These are phyloP conservation scores for Anaspis maculata DNA, from an alignment of 2,888 invertebrate species.

Conservation along the genomic window DNA sequence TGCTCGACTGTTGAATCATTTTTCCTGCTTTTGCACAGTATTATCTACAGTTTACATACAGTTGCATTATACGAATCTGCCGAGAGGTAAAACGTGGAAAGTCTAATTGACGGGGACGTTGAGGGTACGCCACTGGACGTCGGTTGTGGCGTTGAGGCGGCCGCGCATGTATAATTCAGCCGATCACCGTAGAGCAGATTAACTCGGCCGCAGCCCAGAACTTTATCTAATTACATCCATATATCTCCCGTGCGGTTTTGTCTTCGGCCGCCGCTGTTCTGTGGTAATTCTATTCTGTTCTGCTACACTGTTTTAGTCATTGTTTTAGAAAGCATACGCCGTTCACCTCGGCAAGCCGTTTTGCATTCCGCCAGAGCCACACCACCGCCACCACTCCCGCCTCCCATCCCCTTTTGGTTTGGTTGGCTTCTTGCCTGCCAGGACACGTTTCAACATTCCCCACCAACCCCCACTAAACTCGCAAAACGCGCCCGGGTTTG, in stretches of 20 bases:
- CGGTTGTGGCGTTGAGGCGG: constrained; percentile 21
- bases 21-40: too few relatives aligned
- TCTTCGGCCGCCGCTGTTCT: constrained; percentile 23
- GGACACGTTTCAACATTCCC: too few relatives aligned
- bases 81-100: constrained; percentile 9
- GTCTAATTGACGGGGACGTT: constrained; percentile 18
- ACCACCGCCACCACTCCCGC: too few relatives aligned
- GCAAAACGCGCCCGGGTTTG: too few relatives aligned
- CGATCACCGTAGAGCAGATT: constrained; percentile 33
- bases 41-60: too few relatives aligned
- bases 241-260: constrained; percentile 34
- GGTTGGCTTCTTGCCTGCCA: too few relatives aligned
- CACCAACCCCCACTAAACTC: too few relatives aligned
- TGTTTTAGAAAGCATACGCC: constrained; percentile 17
- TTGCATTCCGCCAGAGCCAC: too few relatives aligned
- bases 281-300: constrained; percentile 24
- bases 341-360: too few relatives aligned
- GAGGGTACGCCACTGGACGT: constrained; percentile 15
- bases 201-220: constrained; percentile 39
- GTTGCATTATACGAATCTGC: too few relatives aligned
- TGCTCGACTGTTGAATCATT: too few relatives aligned
- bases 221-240: constrained; percentile 41
- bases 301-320: constrained; percentile 18
- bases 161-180: constrained; percentile 28
- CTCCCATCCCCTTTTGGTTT: too few relatives aligned